Percentiles rank a stretch among this genome's conserved stretches.
phyloP scores from a whole-genome alignment of 1,140 invertebrate species.

The Pseudomyrmex pallidus region DNA sequence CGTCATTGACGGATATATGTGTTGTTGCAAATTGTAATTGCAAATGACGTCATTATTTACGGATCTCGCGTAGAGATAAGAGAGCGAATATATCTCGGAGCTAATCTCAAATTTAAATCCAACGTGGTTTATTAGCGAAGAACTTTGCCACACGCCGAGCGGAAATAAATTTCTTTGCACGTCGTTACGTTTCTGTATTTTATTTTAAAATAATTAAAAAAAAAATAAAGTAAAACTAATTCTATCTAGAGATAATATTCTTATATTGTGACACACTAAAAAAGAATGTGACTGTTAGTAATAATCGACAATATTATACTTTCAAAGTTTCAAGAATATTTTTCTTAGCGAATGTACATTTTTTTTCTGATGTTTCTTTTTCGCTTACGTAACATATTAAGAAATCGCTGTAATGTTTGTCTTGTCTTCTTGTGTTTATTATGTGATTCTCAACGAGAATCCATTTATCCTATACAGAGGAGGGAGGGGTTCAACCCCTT shows the following conservation, averaged over 20 bases:
- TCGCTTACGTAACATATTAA: background rate
- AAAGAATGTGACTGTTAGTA: background rate
- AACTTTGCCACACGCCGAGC: background rate
- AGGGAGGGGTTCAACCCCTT: constrained; percentile 29
- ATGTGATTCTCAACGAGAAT: constrained; percentile 14
- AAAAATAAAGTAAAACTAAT: background rate
- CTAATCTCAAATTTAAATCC: constrained; percentile 13
- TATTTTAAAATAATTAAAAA: background rate
- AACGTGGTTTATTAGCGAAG: constrained; percentile 10
- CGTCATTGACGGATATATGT: constrained; percentile 1
- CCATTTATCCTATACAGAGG: constrained; percentile 3
- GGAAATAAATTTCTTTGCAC: background rate
- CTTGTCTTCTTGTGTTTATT: background rate
- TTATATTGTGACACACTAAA: background rate
- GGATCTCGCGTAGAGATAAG: background rate
- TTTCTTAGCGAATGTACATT: background rate
- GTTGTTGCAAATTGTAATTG: constrained; percentile 42
- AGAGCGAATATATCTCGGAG: constrained; percentile 1
- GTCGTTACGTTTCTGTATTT: background rate
- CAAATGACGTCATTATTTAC: constrained; percentile 46
- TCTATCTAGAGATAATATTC: no score
- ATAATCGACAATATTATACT: background rate
- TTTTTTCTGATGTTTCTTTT: constrained; percentile 1
- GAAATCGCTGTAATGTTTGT: background rate
- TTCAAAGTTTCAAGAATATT: background rate